Conservation (phyloP, 1,140 invertebrate species). For the Drosophila prosaltans region DNA sequence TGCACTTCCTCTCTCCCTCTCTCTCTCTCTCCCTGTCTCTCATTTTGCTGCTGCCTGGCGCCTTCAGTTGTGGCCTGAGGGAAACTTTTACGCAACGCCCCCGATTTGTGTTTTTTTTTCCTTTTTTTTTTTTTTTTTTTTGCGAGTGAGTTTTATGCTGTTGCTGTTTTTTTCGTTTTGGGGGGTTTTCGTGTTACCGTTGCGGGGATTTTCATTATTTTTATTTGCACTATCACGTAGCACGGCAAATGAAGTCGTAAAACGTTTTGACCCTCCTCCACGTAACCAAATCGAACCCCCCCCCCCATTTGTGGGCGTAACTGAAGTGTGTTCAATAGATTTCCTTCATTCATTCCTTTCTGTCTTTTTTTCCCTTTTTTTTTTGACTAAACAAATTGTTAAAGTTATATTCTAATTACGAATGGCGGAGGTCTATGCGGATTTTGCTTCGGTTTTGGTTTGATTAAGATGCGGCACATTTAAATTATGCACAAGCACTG, state of each 20-base stretch:
- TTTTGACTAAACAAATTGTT: slow-evolving; percentile 48
- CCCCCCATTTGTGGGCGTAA: not conserved
- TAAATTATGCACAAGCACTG: slow-evolving; percentile 49
- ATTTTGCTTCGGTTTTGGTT: slow-evolving; percentile 18
- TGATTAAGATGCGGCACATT: slow-evolving; percentile 52
- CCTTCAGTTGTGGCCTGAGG: not conserved
- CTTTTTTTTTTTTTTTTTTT: slow-evolving; percentile 1
- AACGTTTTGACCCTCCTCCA: slow-evolving; percentile 38
- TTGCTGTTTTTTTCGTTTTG: slow-evolving; percentile 51
- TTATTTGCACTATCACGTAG: slow-evolving; percentile 76
- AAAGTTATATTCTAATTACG: slow-evolving; percentile 59
- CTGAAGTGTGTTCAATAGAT: slow-evolving; percentile 18
- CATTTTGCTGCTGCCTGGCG: not conserved
- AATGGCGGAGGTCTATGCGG: slow-evolving; percentile 4
- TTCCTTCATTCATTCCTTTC: not conserved
- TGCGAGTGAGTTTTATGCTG: slow-evolving; percentile 52
- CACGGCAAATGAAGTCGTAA: slow-evolving; percentile 74
- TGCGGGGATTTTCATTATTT: slow-evolving; percentile 66
- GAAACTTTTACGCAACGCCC: slow-evolving; percentile 50
- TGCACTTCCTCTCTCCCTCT: too few relatives aligned
- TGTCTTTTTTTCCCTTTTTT: not conserved
- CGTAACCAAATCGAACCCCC: slow-evolving; percentile 12
- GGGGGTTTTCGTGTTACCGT: slow-evolving; percentile 20
- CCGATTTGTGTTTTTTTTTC: not conserved
- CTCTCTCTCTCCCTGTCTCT: too few relatives aligned